Evolutionary conservation across 2,888 invertebrate genomes (phyloP), one percentile per base, ranked within the genome.

Genomic region (Sepioteuthis lessoniana): DNA sequence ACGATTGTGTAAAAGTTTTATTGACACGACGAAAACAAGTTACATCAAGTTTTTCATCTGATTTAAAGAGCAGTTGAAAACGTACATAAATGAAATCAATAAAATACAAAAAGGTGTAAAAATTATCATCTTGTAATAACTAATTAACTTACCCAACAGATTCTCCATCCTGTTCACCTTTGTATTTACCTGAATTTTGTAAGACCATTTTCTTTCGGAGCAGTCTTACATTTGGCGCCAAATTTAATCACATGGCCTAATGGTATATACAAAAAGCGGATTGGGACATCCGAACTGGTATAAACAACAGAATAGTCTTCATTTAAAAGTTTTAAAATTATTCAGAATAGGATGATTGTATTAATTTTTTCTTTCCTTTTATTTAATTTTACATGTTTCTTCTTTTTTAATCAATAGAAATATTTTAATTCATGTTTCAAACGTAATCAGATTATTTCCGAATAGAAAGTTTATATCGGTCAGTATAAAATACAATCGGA

Each of bases 101-200:
- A 38, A 31, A 91, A 42, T 46, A 2, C 42, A 38, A 8, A 31
- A 3, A 21, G 10, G 31, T 38, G 10, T 28, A 91, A n/a, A 21
- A 25, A 91, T 7, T 28, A 91, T 42, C 21, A 91, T 28, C n/a
- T 31, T 31, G 42, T 98, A 50, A 47, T 35, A n/a, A n/a, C 7
- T 21, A 55, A 25, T 55, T 2, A n/a, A 76, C 76, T 38, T 93
- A 76, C 55, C n/a, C 37, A 35, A 8, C 28, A 55, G 55, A 10
- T 55, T 93, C 55, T n/a, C 93, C 60, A 37, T 93, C 76, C 35
- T 38, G n/a, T 35, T 93, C 76, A 10, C 10, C 25, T 93, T 76
- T 60, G 31, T 50, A 38, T 93, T 93, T 93, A 93, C 55, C 76
- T 3, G 92, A 42, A 42, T 92, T 92, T 35, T 92, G 92, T n/a